These are phyloP conservation scores for Lepisosteus osseus DNA, from an alignment of 2,113 vertebrate species.

Conservation along the genomic window DNA sequence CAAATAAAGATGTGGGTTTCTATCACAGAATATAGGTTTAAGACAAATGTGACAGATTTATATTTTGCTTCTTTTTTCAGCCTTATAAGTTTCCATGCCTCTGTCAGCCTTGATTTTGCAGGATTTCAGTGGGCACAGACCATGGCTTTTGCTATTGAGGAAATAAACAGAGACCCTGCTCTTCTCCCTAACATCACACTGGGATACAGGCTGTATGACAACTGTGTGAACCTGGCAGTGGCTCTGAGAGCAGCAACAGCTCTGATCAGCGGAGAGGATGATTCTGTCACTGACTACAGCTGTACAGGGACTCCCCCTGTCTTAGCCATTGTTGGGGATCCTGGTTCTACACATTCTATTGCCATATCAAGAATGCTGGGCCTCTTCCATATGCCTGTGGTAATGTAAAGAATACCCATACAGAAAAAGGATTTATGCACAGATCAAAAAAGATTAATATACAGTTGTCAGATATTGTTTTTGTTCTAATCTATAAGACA, in stretches of 20 bases:
- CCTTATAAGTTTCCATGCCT: no score
- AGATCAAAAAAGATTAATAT: no score
- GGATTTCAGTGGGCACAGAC: slow-evolving; percentile 1
- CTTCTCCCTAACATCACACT: slow-evolving; percentile 15
- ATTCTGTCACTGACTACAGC: not conserved
- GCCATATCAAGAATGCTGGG: slow-evolving; percentile 8
- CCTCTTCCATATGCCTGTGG: slow-evolving; percentile 13
- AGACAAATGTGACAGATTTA: no score
- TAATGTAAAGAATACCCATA: not conserved
- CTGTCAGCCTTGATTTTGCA: not conserved
- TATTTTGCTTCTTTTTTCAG: no score
- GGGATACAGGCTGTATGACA: slow-evolving; percentile 8
- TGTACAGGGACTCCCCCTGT: not conserved
- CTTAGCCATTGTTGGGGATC: slow-evolving; percentile 9
- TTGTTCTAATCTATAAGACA: no score
- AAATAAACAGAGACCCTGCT: slow-evolving; percentile 4
- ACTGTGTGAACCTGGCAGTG: not conserved
- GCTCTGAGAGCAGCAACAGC: slow-evolving; percentile 1
- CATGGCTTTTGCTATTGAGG: slow-evolving; percentile 18
- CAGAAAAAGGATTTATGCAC: no score
- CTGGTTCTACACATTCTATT: slow-evolving; percentile 16
- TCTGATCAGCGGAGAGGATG: not conserved
- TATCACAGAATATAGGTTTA: no score
- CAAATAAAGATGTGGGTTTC: no score
- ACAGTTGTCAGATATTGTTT: no score